Evolutionary conservation across 2,113 vertebrate genomes (phyloP), one percentile per base, ranked within the genome.

Genomic region (Rallus limicola): DNA sequence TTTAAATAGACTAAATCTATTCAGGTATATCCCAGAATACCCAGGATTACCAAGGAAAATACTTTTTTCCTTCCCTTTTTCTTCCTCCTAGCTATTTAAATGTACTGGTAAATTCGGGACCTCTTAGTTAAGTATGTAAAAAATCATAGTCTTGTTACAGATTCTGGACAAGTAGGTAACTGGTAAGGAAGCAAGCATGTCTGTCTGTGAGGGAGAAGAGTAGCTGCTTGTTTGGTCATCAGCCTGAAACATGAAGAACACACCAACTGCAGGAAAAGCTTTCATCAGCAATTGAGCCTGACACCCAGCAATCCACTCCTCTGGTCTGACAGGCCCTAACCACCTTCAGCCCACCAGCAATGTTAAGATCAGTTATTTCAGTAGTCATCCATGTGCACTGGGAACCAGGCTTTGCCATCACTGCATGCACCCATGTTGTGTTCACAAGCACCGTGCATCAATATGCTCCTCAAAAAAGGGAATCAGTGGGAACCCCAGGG

Each of bases 401-500:
- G 14, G 36, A 70, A 44, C 20, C 36, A 20, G n/a, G 5, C 34
- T 65, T 40, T 25, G 10, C 31, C 38, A 10, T 52, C 14, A 13
- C 13, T 13, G 13, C 7, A 1, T 36, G 8, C 26, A 28, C 44
- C 7, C 9, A 4, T 16, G 15, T 60, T 8, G 29, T 11, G 29
- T 11, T 13, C 14, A 48, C n/a, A 34, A 29, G 38, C 8, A 2
- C 12, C 0, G 0, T 4, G 11, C 33, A 14, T 29, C 9, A 34
- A 26, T 42, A 5, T 0, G 0, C 31, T n/a, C 18, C 26, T 23
- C 2, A 5, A 5, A 15, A 38, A 18, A 69, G n/a, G 29, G 13
- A 65, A 26, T 29, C 1, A 1, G 7, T 34, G 1, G 0, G 7
- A 34, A 67, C 16, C 6, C 6, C 1, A 13, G 11, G 18, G 25